Evolutionary conservation across 2,888 invertebrate species (phyloP).

Genomic region (Troilus luridus): DNA sequence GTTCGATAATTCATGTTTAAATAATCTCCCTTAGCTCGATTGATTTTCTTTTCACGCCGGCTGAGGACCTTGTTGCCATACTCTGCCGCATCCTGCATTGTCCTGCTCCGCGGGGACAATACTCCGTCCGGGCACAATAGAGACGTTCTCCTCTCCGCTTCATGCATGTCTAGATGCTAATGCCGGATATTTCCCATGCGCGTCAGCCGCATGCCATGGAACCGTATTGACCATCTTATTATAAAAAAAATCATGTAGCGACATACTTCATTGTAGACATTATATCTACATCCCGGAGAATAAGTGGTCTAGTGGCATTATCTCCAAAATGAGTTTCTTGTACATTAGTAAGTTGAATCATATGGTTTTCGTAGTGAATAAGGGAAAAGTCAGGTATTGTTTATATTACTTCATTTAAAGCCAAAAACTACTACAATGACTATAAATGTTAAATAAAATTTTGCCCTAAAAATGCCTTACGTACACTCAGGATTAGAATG

Average conservation of each 20-base stretch:
- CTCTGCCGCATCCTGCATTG: not conserved
- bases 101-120: not conserved
- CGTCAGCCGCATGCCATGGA: not conserved
- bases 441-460: too few species aligned
- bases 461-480: too few species aligned
- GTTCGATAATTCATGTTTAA: constrained; percentile 37
- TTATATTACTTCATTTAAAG: too few species aligned
- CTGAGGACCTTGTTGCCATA: not conserved
- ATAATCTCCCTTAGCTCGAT: constrained; percentile 33
- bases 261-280: too few species aligned
- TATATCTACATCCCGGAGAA: too few species aligned
- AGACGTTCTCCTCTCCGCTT: not conserved
- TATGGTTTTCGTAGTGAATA: too few species aligned
- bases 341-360: too few species aligned
- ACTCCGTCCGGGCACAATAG: not conserved
- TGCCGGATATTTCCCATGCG: not conserved
- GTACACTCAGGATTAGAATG: too few species aligned
- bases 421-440: too few species aligned
- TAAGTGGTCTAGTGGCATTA: too few species aligned
- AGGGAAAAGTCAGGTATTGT: too few species aligned
- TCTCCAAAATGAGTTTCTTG: too few species aligned
- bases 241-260: not conserved
- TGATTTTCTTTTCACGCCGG: constrained; percentile 31
- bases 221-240: not conserved
- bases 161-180: constrained; percentile 22